Evolutionary conservation across 2,797 vertebrate species (phyloP).

Genomic region (Columba guinea): DNA sequence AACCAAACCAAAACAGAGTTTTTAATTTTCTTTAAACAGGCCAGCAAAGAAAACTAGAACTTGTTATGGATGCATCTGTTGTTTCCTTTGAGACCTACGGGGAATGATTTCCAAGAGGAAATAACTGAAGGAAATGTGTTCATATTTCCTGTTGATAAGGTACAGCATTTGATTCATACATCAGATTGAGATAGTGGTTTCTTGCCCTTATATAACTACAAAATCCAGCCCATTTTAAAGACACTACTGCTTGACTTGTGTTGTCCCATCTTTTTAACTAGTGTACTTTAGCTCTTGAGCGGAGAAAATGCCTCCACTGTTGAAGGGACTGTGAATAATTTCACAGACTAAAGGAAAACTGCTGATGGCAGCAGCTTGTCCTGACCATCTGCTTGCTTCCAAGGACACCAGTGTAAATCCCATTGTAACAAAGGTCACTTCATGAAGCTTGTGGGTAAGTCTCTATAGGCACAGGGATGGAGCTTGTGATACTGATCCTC

Average conservation of each 20-base stretch:
- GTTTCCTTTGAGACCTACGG: slow-evolving; percentile 45
- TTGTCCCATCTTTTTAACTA: background rate
- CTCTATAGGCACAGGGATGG: background rate
- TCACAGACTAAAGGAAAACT: background rate
- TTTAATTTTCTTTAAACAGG: background rate
- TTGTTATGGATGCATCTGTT: slow-evolving; percentile 36
- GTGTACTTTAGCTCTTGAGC: background rate
- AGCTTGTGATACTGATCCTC: background rate
- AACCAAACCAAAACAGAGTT: background rate
- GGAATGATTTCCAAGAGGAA: slow-evolving; percentile 38
- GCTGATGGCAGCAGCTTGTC: slow-evolving; percentile 42
- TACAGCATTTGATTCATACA: slow-evolving; percentile 23
- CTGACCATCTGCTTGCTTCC: slow-evolving; percentile 55
- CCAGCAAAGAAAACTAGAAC: slow-evolving; percentile 10
- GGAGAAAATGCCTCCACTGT: background rate
- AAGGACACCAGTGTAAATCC: slow-evolving; percentile 18
- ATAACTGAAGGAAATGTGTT: slow-evolving; percentile 66
- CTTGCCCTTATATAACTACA: background rate
- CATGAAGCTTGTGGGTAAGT: background rate
- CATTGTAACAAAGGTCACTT: slow-evolving; percentile 6
- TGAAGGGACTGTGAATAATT: slow-evolving; percentile 20
- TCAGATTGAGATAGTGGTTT: background rate
- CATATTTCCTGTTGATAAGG: slow-evolving; percentile 56
- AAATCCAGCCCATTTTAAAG: background rate
- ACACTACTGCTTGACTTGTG: background rate